These are phyloP conservation scores for Calephelis nemesis DNA, from an alignment of 1,140 invertebrate genomes.

Conservation along the genomic window DNA sequence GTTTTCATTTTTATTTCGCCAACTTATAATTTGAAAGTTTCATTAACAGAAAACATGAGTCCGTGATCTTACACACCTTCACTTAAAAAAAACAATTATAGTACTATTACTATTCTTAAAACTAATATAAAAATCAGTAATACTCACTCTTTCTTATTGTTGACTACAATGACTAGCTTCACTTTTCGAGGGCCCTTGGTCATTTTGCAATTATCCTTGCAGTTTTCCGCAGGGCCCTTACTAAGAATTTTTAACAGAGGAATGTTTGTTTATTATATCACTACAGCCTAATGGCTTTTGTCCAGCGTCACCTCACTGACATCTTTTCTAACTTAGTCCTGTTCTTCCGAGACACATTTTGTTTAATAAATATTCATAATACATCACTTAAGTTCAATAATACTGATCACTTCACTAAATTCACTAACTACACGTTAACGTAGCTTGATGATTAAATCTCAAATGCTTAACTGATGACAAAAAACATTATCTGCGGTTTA, in stretches of 20 bases:
- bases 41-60: too few species aligned
- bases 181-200: slow-evolving; percentile 80
- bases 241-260: slow-evolving; percentile 73
- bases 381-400: slow-evolving; percentile 55
- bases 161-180: slow-evolving; percentile 80
- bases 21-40: too few species aligned
- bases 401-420: slow-evolving; percentile 44
- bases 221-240: slow-evolving; percentile 66
- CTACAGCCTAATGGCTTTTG: slow-evolving; percentile 51
- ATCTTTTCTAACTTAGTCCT: slow-evolving; percentile 52
- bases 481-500: slow-evolving; percentile 18
- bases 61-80: too few species aligned
- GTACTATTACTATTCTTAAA: neutral
- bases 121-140: slow-evolving; percentile 20
- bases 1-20: too few species aligned
- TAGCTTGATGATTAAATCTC: neutral
- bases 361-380: slow-evolving; percentile 28
- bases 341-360: slow-evolving; percentile 50
- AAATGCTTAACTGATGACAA: slow-evolving; percentile 7
- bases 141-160: slow-evolving; percentile 80
- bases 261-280: slow-evolving; percentile 65
- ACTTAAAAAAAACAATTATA: too few species aligned
- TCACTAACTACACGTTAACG: slow-evolving; percentile 9
- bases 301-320: slow-evolving; percentile 63
- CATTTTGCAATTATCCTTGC: slow-evolving; percentile 75